phyloP scores from a whole-genome alignment of 2,113 vertebrate genomes.

The Procavia capensis region DNA sequence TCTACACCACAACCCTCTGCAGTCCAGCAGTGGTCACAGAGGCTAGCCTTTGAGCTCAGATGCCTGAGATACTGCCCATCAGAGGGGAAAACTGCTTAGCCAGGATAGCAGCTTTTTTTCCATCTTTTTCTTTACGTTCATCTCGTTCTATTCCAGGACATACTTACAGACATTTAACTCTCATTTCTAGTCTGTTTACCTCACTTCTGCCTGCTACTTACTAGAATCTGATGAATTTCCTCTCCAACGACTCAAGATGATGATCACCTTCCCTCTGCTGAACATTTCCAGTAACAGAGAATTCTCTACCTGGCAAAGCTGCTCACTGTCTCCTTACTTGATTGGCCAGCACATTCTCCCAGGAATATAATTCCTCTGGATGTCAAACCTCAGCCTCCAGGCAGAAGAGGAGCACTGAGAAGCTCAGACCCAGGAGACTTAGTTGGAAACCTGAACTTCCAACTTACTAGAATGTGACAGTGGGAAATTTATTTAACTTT shows the following conservation, averaged over 20 bases:
- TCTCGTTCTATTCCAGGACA: neutral
- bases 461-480: neutral
- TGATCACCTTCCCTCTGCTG: neutral
- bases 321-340: neutral
- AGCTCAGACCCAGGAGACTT: neutral
- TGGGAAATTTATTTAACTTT: neutral
- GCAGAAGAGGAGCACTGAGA: neutral
- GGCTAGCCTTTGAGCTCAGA: neutral
- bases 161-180: neutral
- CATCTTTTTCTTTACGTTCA: neutral
- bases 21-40: neutral
- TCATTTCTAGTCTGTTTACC: neutral
- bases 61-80: neutral
- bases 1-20: fast-evolving
- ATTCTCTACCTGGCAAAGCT: neutral
- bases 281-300: neutral
- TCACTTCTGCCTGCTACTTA: neutral
- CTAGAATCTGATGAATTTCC: neutral
- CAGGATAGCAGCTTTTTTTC: neutral
- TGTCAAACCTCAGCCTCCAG: neutral
- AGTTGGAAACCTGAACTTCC: neutral
- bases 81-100: neutral
- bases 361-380: neutral
- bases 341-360: neutral
- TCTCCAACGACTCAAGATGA: neutral